Percentiles rank a stretch among this genome's conserved stretches.
Conservation (phyloP, 2,113 vertebrate genomes). For the Gambusia affinis region DNA sequence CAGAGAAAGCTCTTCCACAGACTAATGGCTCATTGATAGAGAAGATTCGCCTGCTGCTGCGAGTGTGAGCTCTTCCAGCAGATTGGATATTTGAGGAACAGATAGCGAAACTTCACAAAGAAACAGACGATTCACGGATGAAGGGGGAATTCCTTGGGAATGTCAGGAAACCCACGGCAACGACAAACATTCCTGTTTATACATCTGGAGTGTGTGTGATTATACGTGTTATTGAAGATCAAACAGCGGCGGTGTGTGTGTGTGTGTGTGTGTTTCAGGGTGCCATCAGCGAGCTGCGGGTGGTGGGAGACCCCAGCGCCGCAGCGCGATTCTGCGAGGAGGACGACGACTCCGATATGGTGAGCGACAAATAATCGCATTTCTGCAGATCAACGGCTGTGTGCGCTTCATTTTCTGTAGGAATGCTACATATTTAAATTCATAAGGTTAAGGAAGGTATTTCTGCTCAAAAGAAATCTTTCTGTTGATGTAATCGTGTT, state of each 20-base stretch:
- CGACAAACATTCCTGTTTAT: slow-evolving; percentile 20
- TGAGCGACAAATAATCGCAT: slow-evolving; percentile 69
- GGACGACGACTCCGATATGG: slow-evolving; percentile 87
- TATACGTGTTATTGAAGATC: slow-evolving; percentile 13
- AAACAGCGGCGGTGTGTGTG: slow-evolving; percentile 9
- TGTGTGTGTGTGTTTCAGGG: slow-evolving; percentile 79
- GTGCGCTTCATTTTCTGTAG: neutral
- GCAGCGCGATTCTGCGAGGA: slow-evolving; percentile 88
- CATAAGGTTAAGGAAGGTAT: neutral
- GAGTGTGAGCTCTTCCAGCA: slow-evolving; percentile 31
- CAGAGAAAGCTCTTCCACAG: slow-evolving; percentile 26
- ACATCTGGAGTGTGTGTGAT: slow-evolving; percentile 9
- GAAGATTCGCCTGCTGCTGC: slow-evolving; percentile 40
- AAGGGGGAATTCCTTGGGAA: slow-evolving; percentile 31
- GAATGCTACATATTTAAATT: neutral
- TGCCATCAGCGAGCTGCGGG: slow-evolving; percentile 85
- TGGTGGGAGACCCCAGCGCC: slow-evolving; percentile 82
- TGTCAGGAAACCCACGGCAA: neutral
- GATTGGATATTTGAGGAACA: slow-evolving; percentile 20
- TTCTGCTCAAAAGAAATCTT: neutral
- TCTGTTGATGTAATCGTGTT: neutral
- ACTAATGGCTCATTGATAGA: slow-evolving; percentile 57
- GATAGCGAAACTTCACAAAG: slow-evolving; percentile 47
- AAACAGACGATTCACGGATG: slow-evolving; percentile 39
- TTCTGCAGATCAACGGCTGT: neutral